Evolutionary conservation across 2,888 invertebrate species (phyloP).

Genomic region (Prionchulus punctatus): DNA sequence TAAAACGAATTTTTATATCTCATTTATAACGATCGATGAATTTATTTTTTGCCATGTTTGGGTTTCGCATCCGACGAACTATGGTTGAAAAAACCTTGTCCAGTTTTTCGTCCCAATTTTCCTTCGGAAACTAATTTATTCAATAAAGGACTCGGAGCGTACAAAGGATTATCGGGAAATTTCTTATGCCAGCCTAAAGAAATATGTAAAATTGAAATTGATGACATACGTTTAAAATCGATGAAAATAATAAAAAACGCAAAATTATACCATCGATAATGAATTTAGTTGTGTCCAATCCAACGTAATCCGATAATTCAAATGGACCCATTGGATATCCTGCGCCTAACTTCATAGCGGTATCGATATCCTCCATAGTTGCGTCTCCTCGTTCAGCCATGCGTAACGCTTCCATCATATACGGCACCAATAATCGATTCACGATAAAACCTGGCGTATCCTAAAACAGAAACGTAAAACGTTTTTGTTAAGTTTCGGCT

Average conservation of each 20-base stretch:
- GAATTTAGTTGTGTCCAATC: slow-evolving; percentile 58
- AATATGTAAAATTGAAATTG: background rate
- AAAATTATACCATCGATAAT: slow-evolving; percentile 48
- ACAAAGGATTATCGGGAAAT: slow-evolving; percentile 52
- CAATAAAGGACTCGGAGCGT: slow-evolving; percentile 46
- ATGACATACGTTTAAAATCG: background rate
- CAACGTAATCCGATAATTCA: slow-evolving; percentile 64
- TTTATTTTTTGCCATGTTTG: too few relatives aligned
- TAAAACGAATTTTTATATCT: too few relatives aligned
- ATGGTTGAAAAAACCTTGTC: slow-evolving; percentile 69
- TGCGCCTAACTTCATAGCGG: slow-evolving; percentile 73
- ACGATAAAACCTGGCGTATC: slow-evolving; percentile 85
- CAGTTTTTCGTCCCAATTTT: slow-evolving; percentile 60
- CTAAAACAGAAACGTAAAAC: slow-evolving; percentile 28
- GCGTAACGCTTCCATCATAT: slow-evolving; percentile 59
- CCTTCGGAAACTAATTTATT: slow-evolving; percentile 56
- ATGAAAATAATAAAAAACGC: background rate
- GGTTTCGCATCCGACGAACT: too few relatives aligned
- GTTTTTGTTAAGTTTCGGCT: too few relatives aligned
- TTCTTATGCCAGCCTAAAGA: slow-evolving; percentile 53
- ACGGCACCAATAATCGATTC: slow-evolving; percentile 67
- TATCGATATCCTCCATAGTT: slow-evolving; percentile 59
- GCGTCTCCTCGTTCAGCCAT: slow-evolving; percentile 58
- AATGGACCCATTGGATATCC: slow-evolving; percentile 79
- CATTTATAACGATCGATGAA: too few relatives aligned